Percentiles rank a stretch among this genome's conserved stretches.
Conservation (phyloP, 2,797 vertebrate species). For the Glyptemys insculpta region DNA sequence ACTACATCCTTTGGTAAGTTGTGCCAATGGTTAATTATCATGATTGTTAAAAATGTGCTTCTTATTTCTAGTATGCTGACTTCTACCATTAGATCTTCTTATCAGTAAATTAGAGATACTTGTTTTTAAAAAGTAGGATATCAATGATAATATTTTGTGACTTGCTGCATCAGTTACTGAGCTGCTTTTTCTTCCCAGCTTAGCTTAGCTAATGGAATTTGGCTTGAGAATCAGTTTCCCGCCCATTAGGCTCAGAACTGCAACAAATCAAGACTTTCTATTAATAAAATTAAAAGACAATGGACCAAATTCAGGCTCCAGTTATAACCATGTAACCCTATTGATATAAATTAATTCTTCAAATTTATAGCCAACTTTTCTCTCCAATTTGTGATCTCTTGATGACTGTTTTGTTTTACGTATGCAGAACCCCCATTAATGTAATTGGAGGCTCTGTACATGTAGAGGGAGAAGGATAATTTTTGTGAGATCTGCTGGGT, state of each 20-base stretch:
- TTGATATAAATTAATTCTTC: not conserved
- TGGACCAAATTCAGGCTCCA: not conserved
- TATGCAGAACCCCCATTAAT: not conserved
- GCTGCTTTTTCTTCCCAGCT: not conserved
- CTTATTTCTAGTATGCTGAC: not conserved
- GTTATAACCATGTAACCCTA: not conserved
- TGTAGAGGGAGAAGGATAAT: not conserved
- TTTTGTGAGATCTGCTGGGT: not conserved
- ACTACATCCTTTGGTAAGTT: not conserved
- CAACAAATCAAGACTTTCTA: not conserved
- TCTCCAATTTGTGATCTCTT: not conserved
- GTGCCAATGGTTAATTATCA: not conserved
- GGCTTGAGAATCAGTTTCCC: not conserved
- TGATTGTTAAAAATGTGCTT: not conserved
- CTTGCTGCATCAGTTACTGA: not conserved
- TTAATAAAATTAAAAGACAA: not conserved
- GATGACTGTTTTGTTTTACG: not conserved
- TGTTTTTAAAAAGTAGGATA: not conserved
- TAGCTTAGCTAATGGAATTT: not conserved
- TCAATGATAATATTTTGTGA: not conserved
- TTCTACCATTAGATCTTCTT: not conserved
- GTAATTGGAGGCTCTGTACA: not conserved
- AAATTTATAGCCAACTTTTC: not conserved
- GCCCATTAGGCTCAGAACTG: accelerated
- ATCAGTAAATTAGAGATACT: not conserved